Evolutionary conservation across 2,113 vertebrate genomes (phyloP).

Genomic region (Cochlearius cochlearius): DNA sequence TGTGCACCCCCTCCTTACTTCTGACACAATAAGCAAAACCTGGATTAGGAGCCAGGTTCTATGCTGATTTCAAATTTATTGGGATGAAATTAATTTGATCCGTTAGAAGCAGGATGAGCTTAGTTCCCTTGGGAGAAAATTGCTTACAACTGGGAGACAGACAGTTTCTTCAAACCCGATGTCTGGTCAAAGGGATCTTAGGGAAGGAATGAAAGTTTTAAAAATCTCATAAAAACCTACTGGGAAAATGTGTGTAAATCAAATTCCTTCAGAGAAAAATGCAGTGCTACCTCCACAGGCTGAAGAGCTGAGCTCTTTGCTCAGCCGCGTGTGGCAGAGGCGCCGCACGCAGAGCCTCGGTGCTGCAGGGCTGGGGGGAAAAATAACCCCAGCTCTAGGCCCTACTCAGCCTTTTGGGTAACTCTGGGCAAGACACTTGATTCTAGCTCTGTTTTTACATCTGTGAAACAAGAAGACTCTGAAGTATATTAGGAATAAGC

Average conservation of each 20-base stretch:
- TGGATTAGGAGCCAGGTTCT: background rate
- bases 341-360: accelerated
- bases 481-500: background rate
- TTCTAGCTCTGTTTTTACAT: background rate
- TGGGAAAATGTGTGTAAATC: background rate
- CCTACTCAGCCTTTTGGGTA: background rate
- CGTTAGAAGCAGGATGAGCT: background rate
- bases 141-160: background rate
- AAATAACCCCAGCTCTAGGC: no score
- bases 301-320: background rate
- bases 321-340: accelerated
- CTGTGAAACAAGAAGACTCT: background rate
- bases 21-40: background rate
- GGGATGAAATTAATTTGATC: background rate
- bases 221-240: background rate
- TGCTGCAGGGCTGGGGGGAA: background rate
- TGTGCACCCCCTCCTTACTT: background rate
- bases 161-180: background rate
- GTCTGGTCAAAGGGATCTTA: background rate
- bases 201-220: background rate
- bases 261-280: background rate
- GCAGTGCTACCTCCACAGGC: background rate
- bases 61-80: background rate
- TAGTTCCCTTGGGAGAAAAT: background rate
- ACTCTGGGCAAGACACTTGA: background rate